phyloP scores from a whole-genome alignment of 2,888 invertebrate species.

The Rhagium mordax region DNA sequence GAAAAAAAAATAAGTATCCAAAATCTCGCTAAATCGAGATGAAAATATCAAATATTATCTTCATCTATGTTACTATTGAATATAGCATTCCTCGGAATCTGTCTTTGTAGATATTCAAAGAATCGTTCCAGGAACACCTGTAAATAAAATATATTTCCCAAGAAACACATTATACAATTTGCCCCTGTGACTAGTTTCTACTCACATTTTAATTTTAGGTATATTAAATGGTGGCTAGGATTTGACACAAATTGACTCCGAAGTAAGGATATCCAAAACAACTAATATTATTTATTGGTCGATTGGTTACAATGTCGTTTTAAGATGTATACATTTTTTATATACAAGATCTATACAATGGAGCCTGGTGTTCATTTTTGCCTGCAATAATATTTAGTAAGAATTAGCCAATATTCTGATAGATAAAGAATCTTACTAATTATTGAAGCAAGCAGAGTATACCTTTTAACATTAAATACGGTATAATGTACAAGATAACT shows the following conservation, averaged over 20 bases:
- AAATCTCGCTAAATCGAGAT: too few relatives aligned
- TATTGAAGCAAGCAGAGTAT: conserved; percentile 39
- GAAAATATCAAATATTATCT: too few relatives aligned
- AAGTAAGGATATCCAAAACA: conserved; percentile 1
- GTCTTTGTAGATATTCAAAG: not conserved
- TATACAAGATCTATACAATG: conserved; percentile 57
- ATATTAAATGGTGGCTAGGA: not conserved
- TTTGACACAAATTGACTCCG: conserved; percentile 15
- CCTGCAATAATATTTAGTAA: conserved; percentile 47
- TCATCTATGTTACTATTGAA: too few relatives aligned
- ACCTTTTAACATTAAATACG: conserved; percentile 57
- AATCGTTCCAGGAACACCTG: not conserved
- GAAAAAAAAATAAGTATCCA: too few relatives aligned
- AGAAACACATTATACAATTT: not conserved
- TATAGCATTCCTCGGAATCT: too few relatives aligned
- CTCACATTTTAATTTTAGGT: not conserved
- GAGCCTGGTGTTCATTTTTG: conserved; percentile 43
- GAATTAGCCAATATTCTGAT: conserved; percentile 7
- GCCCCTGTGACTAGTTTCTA: not conserved
- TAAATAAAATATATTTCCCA: too few relatives aligned
- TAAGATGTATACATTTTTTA: conserved; percentile 53
- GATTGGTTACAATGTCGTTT: conserved; percentile 45
- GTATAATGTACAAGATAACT: conserved; percentile 63
- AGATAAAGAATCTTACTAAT: conserved; percentile 26
- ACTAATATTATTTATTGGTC: conserved; percentile 36